phyloP scores from a whole-genome alignment of 53 echinoderm and acorn worm genomes.

The Crossaster papposus region DNA sequence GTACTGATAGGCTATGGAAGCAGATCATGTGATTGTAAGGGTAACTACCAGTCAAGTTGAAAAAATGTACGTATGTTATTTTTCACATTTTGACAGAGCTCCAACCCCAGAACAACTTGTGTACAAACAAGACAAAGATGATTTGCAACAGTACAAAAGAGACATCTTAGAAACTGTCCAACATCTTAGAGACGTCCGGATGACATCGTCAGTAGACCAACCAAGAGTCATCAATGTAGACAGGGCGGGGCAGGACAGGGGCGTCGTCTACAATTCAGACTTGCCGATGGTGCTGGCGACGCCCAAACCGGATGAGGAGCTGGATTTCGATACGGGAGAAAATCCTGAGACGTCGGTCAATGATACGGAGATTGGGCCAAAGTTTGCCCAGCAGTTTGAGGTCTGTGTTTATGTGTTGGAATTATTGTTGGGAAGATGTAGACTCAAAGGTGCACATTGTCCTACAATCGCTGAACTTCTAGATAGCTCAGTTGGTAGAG shows the following conservation, averaged over 20 bases:
- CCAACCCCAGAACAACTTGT: constrained; percentile 38
- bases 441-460: too few relatives aligned
- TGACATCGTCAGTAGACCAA: neutral
- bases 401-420: neutral
- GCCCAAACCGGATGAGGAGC: neutral
- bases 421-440: neutral
- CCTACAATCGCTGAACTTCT: too few relatives aligned
- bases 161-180: constrained; percentile 12
- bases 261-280: neutral
- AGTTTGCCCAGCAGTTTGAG: constrained; percentile 42
- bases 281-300: neutral
- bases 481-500: too few relatives aligned
- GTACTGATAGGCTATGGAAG: too few relatives aligned
- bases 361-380: constrained; percentile 43
- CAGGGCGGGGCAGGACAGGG: neutral
- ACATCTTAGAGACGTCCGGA: neutral
- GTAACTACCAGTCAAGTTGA: too few relatives aligned
- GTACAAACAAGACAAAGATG: constrained; percentile 32
- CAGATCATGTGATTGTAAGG: too few relatives aligned
- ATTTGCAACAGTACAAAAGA: neutral
- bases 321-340: neutral
- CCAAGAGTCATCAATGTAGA: neutral
- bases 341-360: neutral
- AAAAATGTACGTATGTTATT: neutral
- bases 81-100: neutral